phyloP scores from a whole-genome alignment of 2,888 invertebrate species.

The Acrobasis repandana region DNA sequence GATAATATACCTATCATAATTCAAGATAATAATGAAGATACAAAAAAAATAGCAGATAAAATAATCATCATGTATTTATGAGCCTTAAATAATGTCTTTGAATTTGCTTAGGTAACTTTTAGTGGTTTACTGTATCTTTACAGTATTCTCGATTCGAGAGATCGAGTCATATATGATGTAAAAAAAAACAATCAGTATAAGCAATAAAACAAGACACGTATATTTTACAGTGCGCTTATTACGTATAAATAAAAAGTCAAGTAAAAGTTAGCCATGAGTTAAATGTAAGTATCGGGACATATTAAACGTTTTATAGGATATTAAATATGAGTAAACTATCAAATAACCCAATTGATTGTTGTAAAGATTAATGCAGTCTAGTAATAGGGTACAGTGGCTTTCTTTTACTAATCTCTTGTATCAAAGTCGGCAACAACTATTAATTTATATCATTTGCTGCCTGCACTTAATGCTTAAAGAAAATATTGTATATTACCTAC shows the following conservation, averaged over 20 bases:
- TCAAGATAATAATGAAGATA: too few species aligned
- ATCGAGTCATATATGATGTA: neutral
- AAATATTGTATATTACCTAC: too few species aligned
- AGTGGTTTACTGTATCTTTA: neutral
- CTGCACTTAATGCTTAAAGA: neutral
- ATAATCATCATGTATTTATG: neutral
- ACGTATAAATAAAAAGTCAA: neutral
- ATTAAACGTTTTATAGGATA: neutral
- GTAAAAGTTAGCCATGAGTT: neutral
- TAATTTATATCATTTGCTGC: neutral
- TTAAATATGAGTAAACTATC: neutral
- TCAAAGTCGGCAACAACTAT: neutral
- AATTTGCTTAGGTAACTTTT: neutral
- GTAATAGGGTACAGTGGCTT: neutral
- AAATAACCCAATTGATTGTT: neutral
- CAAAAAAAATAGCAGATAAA: neutral
- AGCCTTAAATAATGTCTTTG: conserved; percentile 4
- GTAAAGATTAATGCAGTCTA: neutral
- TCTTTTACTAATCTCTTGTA: neutral
- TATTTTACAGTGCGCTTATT: neutral
- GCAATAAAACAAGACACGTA: neutral
- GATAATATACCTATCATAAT: neutral
- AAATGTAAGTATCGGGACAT: neutral
- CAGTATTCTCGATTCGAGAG: neutral
- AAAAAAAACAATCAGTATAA: neutral